These are phyloP conservation scores for Pogonomyrmex barbatus DNA, from an alignment of 1,140 invertebrate genomes.

Conservation along the genomic window DNA sequence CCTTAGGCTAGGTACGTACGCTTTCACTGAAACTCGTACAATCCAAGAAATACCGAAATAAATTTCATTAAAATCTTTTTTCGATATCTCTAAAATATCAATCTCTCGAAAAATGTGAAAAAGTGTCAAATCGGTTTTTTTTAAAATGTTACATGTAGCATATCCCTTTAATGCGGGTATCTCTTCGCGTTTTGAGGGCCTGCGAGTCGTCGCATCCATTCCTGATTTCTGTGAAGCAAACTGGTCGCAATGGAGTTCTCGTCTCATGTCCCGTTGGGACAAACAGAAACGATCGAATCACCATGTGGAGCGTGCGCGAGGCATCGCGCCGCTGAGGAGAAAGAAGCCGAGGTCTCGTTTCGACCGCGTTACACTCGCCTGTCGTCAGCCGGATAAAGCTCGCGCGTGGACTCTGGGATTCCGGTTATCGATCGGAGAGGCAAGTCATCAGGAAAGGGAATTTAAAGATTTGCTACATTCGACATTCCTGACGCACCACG, in stretches of 20 bases:
- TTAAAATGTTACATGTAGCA: no score
- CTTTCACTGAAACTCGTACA: no score
- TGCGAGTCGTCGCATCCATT: background rate
- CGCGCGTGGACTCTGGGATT: background rate
- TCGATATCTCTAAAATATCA: no score
- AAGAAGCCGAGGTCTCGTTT: background rate
- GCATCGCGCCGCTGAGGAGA: background rate
- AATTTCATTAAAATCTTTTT: no score
- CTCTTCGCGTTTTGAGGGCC: background rate
- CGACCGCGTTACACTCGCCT: background rate
- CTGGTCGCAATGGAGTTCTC: background rate
- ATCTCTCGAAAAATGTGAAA: no score
- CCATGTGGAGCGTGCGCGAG: slow-evolving; percentile 13
- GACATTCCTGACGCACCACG: no score
- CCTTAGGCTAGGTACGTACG: no score
- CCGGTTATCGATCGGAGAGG: background rate
- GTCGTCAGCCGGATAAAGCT: background rate
- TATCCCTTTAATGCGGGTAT: no score
- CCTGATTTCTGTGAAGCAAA: background rate
- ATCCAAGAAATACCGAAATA: no score
- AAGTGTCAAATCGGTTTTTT: no score
- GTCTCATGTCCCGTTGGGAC: background rate
- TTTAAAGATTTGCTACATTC: no score
- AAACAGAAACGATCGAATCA: background rate
- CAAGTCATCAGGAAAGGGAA: background rate